Evolutionary conservation across 2,797 vertebrate genomes (phyloP).

Genomic region (Helicolenus hilgendorfi): DNA sequence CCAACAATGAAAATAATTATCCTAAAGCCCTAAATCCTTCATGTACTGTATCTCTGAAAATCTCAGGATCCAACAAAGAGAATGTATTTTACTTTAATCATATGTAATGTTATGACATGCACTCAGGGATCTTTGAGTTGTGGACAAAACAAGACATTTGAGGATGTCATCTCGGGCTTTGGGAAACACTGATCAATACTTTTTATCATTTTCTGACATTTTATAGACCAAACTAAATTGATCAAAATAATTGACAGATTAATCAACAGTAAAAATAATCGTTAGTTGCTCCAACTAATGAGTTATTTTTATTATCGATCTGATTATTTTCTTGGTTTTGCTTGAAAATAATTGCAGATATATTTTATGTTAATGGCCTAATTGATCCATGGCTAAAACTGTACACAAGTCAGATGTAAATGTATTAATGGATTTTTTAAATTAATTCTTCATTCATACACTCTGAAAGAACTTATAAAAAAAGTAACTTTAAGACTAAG

Average conservation of each 20-base stretch:
- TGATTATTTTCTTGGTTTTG: neutral
- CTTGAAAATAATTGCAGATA: neutral
- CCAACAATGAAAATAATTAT: no score
- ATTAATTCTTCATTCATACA: neutral
- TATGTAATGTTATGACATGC: neutral
- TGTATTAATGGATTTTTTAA: neutral
- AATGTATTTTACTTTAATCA: neutral
- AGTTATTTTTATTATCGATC: neutral
- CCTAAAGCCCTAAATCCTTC: no score
- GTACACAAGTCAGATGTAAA: neutral
- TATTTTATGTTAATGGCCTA: neutral
- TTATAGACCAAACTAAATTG: no score
- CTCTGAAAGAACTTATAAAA: neutral
- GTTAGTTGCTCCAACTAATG: neutral
- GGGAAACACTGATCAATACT: no score
- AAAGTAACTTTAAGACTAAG: neutral
- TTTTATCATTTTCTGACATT: no score
- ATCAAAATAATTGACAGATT: no score
- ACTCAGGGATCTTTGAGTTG: constrained; percentile 2
- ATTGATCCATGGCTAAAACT: neutral
- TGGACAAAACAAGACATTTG: no score
- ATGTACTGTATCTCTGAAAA: neutral
- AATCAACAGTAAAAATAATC: no score
- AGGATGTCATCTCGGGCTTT: no score
- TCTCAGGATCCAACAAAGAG: neutral